Evolutionary conservation across 2,797 vertebrate genomes (phyloP).

Genomic region (Notoglanidium macrostoma): DNA sequence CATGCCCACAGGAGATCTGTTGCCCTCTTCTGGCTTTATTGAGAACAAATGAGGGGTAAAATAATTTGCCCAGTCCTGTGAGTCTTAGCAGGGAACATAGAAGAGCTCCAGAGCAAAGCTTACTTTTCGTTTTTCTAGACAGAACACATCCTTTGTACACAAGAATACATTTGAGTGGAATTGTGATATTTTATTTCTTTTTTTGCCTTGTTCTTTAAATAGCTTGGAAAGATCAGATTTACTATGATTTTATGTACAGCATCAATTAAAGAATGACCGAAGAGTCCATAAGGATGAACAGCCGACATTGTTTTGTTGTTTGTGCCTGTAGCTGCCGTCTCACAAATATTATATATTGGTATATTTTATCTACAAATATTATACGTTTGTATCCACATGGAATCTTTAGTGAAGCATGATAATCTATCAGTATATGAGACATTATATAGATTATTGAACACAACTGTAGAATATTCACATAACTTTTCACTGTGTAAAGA

Average conservation of each 20-base stretch:
- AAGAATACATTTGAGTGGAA: neutral
- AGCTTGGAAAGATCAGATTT: neutral
- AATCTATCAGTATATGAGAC: neutral
- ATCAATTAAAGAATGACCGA: neutral
- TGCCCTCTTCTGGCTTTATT: conserved; percentile 64
- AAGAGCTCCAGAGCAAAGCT: neutral
- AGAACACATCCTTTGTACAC: neutral
- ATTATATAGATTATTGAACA: neutral
- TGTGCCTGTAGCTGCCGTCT: neutral
- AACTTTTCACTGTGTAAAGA: neutral
- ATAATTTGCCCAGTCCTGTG: conserved; percentile 17
- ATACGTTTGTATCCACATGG: neutral
- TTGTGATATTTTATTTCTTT: neutral
- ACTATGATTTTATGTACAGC: neutral
- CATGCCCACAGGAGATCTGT: conserved; percentile 40
- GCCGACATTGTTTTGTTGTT: neutral
- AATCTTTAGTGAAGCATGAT: neutral
- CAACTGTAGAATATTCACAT: neutral
- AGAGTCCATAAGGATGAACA: neutral
- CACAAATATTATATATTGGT: neutral
- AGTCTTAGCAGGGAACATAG: neutral
- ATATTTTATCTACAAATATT: neutral
- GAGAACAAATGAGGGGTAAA: conserved; percentile 46
- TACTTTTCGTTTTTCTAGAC: neutral
- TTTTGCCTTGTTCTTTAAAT: neutral